Conservation (phyloP, 2,113 vertebrate species). For the Siniperca knerii region DNA sequence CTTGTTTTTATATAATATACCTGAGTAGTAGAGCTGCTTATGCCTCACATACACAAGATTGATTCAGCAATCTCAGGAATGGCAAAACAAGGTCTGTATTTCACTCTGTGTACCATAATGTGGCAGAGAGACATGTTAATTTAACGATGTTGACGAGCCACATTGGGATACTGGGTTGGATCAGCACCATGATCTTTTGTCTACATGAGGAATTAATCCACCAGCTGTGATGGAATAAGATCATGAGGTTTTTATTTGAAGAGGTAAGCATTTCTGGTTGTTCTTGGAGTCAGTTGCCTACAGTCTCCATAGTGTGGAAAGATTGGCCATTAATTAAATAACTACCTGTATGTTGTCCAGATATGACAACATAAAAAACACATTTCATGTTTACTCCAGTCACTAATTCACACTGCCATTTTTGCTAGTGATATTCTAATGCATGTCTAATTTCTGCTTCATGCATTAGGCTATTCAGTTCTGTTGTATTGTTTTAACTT, state of each 20-base stretch:
- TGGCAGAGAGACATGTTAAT: not conserved
- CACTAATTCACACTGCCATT: not conserved
- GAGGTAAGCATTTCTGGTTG: not conserved
- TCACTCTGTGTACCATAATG: not conserved
- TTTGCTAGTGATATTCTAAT: constrained; percentile 2
- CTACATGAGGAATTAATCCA: not conserved
- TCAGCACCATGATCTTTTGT: not conserved
- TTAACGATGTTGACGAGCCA: not conserved
- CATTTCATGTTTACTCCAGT: not conserved
- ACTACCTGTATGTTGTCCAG: not conserved
- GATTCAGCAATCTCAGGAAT: not conserved
- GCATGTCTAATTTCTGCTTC: not conserved
- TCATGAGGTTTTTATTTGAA: not conserved
- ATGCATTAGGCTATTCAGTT: not conserved
- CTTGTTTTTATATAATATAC: not conserved
- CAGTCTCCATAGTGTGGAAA: not conserved
- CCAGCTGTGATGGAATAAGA: not conserved
- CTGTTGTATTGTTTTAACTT: not conserved
- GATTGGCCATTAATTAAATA: constrained; percentile 20
- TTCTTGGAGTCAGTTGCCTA: not conserved
- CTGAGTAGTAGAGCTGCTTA: not conserved
- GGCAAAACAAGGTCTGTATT: not conserved
- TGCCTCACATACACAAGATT: not conserved
- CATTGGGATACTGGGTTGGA: not conserved
- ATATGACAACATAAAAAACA: constrained; percentile 10